Conservation (phyloP, 2,888 invertebrate genomes). For the Zeuzera pyrina region DNA sequence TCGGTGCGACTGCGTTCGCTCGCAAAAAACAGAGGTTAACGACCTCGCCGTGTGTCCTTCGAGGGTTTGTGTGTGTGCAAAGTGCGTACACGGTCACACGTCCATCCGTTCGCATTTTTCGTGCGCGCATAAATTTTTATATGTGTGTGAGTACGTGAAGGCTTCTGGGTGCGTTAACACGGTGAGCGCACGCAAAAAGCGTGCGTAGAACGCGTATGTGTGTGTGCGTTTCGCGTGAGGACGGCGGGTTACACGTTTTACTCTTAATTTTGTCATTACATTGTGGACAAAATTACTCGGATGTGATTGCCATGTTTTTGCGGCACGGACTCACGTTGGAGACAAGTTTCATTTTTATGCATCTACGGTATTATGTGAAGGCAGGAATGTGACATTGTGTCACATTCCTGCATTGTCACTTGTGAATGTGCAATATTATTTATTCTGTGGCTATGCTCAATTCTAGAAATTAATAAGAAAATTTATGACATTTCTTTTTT, state of each 20-base stretch:
- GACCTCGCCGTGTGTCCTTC: conserved; percentile 67
- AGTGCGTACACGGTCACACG: conserved; percentile 34
- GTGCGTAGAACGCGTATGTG: conserved; percentile 19
- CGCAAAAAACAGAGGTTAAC: conserved; percentile 66
- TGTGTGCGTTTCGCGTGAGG: conserved; percentile 13
- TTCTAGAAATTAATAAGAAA: too few species aligned
- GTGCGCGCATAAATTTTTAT: conserved; percentile 22
- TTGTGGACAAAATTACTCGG: conserved; percentile 34
- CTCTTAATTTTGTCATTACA: conserved; percentile 56
- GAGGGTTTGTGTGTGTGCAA: conserved; percentile 42
- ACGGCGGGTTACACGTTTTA: conserved; percentile 29
- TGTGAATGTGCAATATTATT: too few species aligned
- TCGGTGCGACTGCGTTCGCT: conserved; percentile 52
- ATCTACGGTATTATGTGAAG: too few species aligned
- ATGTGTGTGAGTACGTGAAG: conserved; percentile 40
- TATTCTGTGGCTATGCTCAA: too few species aligned
- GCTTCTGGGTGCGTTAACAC: conserved; percentile 47
- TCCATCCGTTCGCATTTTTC: conserved; percentile 32
- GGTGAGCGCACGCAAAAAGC: conserved; percentile 36
- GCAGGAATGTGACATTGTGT: too few species aligned
- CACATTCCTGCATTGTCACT: too few species aligned
- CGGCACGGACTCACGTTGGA: too few species aligned
- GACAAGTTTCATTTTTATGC: too few species aligned
- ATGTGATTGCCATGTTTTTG: conserved; percentile 19
- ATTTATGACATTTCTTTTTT: too few species aligned